Evolutionary conservation across 2,113 vertebrate species (phyloP).

Genomic region (Recurvirostra avosetta): DNA sequence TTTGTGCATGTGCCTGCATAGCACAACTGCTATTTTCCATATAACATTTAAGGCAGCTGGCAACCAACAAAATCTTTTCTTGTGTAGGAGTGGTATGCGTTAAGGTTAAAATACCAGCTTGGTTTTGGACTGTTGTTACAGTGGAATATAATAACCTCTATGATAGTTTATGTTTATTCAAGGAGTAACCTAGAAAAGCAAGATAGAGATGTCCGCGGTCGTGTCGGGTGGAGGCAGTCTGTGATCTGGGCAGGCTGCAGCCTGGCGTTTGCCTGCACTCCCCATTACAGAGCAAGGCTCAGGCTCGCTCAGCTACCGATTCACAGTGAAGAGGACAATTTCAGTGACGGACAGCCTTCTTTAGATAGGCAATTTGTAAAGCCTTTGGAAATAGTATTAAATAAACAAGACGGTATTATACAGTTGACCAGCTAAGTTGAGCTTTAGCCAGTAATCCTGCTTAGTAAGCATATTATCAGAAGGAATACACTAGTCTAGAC

Average conservation of each 20-base stretch:
- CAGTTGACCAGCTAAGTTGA: slow-evolving; percentile 48
- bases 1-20: not conserved
- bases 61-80: not conserved
- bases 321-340: not conserved
- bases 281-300: not conserved
- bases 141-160: not conserved
- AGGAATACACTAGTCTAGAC: slow-evolving; percentile 37
- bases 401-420: slow-evolving; percentile 20
- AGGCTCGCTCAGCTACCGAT: not conserved
- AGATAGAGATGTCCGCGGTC: accelerated
- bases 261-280: accelerated
- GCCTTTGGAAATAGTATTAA: slow-evolving; percentile 18
- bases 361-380: not conserved
- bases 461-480: slow-evolving; percentile 13
- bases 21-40: not conserved
- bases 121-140: not conserved
- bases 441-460: slow-evolving; percentile 38
- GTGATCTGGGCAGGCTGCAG: not conserved
- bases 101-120: not conserved
- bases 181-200: not conserved
- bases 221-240: accelerated
- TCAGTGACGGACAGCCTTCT: not conserved
- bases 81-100: not conserved
- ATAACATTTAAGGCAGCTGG: not conserved
- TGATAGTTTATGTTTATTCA: not conserved